Evolutionary conservation across 2,888 invertebrate genomes (phyloP), one percentile per base, ranked within the genome.

Genomic region (Volucella zonaria): DNA sequence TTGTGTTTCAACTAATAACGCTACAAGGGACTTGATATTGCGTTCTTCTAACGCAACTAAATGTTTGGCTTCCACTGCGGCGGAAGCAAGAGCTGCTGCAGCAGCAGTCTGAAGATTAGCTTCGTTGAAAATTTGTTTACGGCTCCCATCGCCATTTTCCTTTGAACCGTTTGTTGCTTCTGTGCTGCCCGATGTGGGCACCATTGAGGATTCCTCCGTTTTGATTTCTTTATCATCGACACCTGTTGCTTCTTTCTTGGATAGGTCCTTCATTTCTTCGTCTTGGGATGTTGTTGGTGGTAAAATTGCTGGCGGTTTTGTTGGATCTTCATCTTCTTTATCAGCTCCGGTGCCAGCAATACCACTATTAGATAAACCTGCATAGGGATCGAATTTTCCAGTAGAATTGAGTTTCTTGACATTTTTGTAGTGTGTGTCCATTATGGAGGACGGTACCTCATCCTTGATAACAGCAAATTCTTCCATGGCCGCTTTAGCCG

Each of bases 31-130:
- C 92, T 99, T 99, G 89, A 99, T 99, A 93, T 99, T 99, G 14
- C 99, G 93, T 91, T 99, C 99, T 92, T 99, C 99, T 4, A 99
- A 96, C 1, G 98, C 98, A 0, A 99, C 99, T 87, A 99, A 93
- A 91, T 99, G 99, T 92, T 99, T 99, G 1, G 99, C 99, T 92
- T 99, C 99, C 0, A 99, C 99, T 0, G 99, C 99, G 0, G 99
- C 99, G 0, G 99, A 97, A 0, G 98, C 97, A 8, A 99, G 92
- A 2, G 99, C 99, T 0, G 99, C 97, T 0, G 99, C 98, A 0
- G 99, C 99, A 0, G 99, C 99, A 0, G 98, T 95, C 89, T 98
- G 97, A 86, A 98, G 93, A 90, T 97, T 96, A 1, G 95, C 94
- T 89, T 97, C 97, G 87, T 95, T 94, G 73, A 92, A 92, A 9